Evolutionary conservation across 2,888 invertebrate species (phyloP).

Genomic region (Scaptomyza parva): DNA sequence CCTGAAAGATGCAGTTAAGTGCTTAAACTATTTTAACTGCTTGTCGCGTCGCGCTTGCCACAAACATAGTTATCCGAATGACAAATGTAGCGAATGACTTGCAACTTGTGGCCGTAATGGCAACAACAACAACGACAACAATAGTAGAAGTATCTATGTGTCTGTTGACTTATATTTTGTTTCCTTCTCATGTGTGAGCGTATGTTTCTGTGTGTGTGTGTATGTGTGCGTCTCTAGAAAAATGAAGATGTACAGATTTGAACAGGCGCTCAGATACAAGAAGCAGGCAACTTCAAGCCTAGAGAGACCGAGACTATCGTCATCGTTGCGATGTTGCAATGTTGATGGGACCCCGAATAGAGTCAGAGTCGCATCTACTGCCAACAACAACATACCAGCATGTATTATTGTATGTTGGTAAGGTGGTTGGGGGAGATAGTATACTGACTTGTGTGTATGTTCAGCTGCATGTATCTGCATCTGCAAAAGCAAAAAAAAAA

Average conservation of each 20-base stretch:
- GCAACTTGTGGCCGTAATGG: conserved; percentile 43
- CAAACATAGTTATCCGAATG: conserved; percentile 47
- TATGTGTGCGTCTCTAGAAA: conserved; percentile 62
- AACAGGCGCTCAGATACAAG: conserved; percentile 74
- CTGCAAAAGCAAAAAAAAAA: conserved; percentile 25
- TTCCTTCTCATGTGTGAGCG: background rate
- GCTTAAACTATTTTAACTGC: background rate
- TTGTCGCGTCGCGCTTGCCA: conserved; percentile 24
- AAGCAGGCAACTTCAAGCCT: conserved; percentile 42
- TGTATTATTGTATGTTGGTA: background rate
- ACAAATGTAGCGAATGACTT: conserved; percentile 35
- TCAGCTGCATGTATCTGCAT: conserved; percentile 36
- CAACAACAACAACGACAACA: background rate
- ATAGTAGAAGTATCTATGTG: conserved; percentile 18
- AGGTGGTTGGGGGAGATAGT: too few species aligned
- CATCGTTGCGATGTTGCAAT: conserved; percentile 1
- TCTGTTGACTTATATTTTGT: conserved; percentile 2
- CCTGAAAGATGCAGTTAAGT: background rate
- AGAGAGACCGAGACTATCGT: too few species aligned
- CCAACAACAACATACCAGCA: too few species aligned
- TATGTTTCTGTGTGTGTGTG: conserved; percentile 7
- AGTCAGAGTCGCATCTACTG: conserved; percentile 43
- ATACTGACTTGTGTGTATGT: background rate
- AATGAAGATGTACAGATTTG: conserved; percentile 82
- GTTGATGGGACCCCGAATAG: conserved; percentile 50